Evolutionary conservation across 2,113 vertebrate species (phyloP).

Genomic region (Mirza zaza): DNA sequence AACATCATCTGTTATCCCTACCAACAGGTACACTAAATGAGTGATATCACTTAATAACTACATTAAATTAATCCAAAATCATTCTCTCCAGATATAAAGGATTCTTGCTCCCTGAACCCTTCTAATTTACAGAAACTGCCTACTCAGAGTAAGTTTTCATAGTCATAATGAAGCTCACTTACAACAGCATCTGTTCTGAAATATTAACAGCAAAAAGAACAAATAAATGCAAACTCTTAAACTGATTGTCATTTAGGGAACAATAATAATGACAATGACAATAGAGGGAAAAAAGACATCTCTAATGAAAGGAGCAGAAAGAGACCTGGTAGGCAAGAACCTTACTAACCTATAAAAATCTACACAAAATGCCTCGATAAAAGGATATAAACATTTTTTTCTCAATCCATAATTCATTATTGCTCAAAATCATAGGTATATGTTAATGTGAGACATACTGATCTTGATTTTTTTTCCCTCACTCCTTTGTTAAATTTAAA

Average conservation of each 20-base stretch:
- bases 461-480: neutral
- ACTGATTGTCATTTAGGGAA: conserved; percentile 7
- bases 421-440: neutral
- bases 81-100: neutral
- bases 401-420: neutral
- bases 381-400: neutral
- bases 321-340: neutral
- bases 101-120: neutral
- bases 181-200: neutral
- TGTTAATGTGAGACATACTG: neutral
- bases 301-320: neutral
- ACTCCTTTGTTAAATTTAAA: neutral
- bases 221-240: neutral
- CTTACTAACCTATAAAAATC: neutral
- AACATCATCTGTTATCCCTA: neutral
- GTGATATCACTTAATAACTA: neutral
- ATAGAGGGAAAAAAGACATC: neutral
- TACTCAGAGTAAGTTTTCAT: neutral
- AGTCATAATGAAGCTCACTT: neutral
- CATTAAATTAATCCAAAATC: neutral
- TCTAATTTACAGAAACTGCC: conserved; percentile 1
- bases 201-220: neutral
- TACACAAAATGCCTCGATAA: neutral
- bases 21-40: neutral
- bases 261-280: neutral